Evolutionary conservation across 2,797 vertebrate species (phyloP).

Genomic region (Propithecus perrieri): DNA sequence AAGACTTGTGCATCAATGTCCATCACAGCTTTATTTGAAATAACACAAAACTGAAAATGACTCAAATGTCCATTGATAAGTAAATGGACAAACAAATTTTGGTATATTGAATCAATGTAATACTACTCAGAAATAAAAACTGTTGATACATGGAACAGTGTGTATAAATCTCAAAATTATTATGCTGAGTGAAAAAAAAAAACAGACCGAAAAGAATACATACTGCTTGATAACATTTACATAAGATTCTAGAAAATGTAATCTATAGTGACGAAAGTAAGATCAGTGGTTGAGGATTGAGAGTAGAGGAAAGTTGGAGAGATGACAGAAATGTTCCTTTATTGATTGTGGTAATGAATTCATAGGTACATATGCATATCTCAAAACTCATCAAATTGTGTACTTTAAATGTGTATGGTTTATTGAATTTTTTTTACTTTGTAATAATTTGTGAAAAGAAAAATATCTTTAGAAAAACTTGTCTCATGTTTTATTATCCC

Average conservation of each 20-base stretch:
- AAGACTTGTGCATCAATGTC: neutral
- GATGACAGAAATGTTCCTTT: neutral
- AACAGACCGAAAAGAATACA: neutral
- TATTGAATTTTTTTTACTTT: neutral
- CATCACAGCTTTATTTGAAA: neutral
- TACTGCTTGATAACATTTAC: neutral
- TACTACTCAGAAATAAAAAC: neutral
- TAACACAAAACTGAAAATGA: neutral
- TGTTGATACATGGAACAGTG: neutral
- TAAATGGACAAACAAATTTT: neutral
- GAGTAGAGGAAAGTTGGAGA: neutral
- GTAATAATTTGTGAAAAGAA: neutral
- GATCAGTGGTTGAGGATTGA: neutral
- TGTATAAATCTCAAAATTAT: neutral
- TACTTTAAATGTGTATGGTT: neutral
- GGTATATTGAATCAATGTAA: neutral
- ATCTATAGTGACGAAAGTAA: neutral
- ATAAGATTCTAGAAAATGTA: neutral
- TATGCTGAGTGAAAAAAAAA: neutral
- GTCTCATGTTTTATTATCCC: neutral
- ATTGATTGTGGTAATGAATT: neutral
- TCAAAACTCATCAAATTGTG: neutral
- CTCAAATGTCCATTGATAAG: neutral
- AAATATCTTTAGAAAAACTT: neutral
- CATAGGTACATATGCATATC: neutral